Conservation (phyloP, 2,888 invertebrate genomes). For the Noctua fimbriata region DNA sequence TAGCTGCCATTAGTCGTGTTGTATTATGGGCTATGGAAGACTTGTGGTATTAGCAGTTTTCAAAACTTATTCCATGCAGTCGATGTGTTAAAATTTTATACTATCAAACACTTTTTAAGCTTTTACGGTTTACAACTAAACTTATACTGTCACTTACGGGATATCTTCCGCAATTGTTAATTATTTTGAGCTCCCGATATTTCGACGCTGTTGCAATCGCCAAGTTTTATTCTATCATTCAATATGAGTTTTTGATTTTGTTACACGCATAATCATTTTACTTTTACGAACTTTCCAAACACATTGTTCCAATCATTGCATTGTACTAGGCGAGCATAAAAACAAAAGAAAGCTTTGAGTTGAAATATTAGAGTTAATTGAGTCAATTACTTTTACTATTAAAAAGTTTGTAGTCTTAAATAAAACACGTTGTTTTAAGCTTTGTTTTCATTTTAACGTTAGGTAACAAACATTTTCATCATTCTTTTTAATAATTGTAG, state of each 20-base stretch:
- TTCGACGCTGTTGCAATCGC: too few species aligned
- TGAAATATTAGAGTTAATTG: slow-evolving; percentile 44
- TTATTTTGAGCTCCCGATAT: too few species aligned
- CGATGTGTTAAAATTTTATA: background rate
- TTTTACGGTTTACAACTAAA: too few species aligned
- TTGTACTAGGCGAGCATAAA: slow-evolving; percentile 40
- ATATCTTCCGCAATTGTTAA: too few species aligned
- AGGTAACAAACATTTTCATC: slow-evolving; percentile 41
- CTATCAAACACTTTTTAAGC: too few species aligned
- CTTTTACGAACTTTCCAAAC: slow-evolving; percentile 50
- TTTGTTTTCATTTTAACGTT: slow-evolving; percentile 45
- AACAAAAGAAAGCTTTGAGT: slow-evolving; percentile 55
- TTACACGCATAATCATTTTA: background rate
- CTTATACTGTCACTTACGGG: too few species aligned
- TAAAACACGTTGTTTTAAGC: slow-evolving; percentile 29
- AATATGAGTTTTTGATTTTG: slow-evolving; percentile 1
- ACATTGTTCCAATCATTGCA: slow-evolving; percentile 38
- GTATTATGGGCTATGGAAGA: accelerated
- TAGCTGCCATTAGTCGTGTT: background rate
- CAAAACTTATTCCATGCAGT: background rate
- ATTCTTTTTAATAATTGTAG: slow-evolving; percentile 51
- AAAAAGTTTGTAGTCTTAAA: slow-evolving; percentile 25
- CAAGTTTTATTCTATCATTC: background rate
- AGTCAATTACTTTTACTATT: slow-evolving; percentile 48
- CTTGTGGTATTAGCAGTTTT: background rate